These are phyloP conservation scores for Okamejei kenojei DNA, from an alignment of 2,797 vertebrate genomes.

Conservation along the genomic window DNA sequence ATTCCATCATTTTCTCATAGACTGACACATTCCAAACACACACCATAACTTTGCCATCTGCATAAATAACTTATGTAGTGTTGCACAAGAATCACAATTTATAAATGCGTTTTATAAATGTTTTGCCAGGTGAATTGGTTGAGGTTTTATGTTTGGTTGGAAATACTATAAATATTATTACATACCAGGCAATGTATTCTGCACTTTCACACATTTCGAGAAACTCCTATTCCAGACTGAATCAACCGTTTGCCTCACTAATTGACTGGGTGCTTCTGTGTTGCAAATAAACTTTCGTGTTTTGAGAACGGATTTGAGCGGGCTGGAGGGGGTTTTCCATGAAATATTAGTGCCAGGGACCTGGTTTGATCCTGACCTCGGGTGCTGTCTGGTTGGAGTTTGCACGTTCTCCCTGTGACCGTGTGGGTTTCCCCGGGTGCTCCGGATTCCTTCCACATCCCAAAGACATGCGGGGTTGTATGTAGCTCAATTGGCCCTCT, in stretches of 20 bases:
- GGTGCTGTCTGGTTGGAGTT: no score
- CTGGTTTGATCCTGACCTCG: no score
- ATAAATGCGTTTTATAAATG: neutral
- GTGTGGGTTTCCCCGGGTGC: no score
- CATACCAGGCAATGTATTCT: neutral
- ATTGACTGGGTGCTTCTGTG: neutral
- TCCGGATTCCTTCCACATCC: no score
- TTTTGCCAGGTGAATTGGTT: neutral
- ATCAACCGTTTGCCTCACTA: neutral
- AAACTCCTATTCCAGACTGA: neutral
- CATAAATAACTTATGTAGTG: neutral
- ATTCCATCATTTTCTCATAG: neutral
- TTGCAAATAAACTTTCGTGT: no score
- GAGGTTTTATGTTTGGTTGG: neutral
- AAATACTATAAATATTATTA: neutral
- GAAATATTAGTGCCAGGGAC: neutral
- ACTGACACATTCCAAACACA: no score
- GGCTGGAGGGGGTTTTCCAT: neutral
- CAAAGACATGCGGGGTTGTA: no score
- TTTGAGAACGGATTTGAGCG: neutral
- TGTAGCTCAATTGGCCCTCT: no score
- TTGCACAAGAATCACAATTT: neutral
- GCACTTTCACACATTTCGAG: neutral
- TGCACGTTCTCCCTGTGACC: no score
- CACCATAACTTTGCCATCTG: neutral